Evolutionary conservation across 2,888 invertebrate genomes (phyloP), one percentile per base, ranked within the genome.

Genomic region (Lasius platythorax): DNA sequence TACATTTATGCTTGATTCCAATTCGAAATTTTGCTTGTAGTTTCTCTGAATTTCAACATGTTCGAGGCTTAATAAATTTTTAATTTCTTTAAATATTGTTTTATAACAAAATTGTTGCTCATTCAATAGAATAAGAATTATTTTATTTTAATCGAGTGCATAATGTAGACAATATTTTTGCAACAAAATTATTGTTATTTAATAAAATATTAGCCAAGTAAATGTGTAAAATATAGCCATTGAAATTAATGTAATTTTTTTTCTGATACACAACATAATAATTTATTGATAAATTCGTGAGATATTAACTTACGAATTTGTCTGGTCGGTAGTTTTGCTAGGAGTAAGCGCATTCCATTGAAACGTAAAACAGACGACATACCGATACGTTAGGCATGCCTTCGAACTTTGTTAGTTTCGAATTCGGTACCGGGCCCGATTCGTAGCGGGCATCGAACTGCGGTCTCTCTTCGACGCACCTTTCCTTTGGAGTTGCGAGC

Each of bases 381-480:
- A 66, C 28, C 83, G 46, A 56, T 61, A 79, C 50, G 33, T 75
- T 56, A 64, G 72, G 82, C 58, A 64, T 67, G 79, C 74, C 33
- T 66, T 28, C 67, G 67, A 87, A 86, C 74, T 87, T 0, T 23
- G 23, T 23, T 89, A 86, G 86, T 89, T 87, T 84, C 79, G 84
- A 85, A 88, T 89, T 90, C 82, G 83, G 72, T 58, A 84, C 50
- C 66, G 75, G 5, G 37, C 37, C 37, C 37, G 50, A 78, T 84
- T 76, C 81, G 79, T 30, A 61, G 73, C 86, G 68, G 83, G 84
- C 81, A 70, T 84, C 87, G 85, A 87, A 87, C 85, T 85, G 73
- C 50, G 75, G 64, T 83, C 64, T 74, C 82, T 82, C 85, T 84
- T 90, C 85, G 86, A 87, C 82, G 89, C 86, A 87, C 83, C 84